Evolutionary conservation across 2,113 vertebrate species (phyloP).

Genomic region (Tragelaphus buxtoni): DNA sequence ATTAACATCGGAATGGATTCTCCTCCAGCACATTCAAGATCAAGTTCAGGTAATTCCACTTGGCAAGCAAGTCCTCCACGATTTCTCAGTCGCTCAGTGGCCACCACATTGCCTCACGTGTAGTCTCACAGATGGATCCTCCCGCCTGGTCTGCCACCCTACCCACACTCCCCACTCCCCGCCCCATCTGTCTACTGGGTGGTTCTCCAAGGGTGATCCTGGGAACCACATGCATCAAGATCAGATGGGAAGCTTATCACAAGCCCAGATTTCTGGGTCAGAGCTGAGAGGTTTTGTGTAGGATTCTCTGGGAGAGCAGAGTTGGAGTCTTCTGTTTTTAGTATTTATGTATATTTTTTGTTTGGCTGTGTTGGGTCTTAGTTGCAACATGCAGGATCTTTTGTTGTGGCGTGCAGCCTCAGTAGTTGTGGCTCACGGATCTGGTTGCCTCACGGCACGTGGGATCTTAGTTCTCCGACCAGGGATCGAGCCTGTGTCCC

Average conservation of each 20-base stretch:
- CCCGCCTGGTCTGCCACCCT: not conserved
- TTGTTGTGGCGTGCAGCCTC: not conserved
- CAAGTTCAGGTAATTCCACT: not conserved
- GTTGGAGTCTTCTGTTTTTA: not conserved
- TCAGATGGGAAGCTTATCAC: not conserved
- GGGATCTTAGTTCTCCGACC: not conserved
- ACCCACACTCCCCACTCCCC: not conserved
- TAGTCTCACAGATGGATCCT: not conserved
- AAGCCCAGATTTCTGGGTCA: conserved; percentile 39
- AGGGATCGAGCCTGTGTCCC: not conserved
- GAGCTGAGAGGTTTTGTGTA: not conserved
- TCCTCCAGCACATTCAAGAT: not conserved
- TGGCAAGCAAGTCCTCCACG: not conserved
- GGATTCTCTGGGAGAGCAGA: not conserved
- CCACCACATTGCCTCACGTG: not conserved
- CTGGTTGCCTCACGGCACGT: not conserved
- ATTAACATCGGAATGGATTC: not conserved
- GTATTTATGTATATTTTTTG: not conserved
- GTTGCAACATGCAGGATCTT: not conserved
- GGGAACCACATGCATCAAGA: not conserved
- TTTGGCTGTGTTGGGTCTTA: not conserved
- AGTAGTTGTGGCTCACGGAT: not conserved
- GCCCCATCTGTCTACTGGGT: not conserved
- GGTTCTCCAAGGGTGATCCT: not conserved
- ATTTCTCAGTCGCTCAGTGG: not conserved